Evolutionary conservation across 2,113 vertebrate genomes (phyloP).

Genomic region (Chaetodon trifascialis): DNA sequence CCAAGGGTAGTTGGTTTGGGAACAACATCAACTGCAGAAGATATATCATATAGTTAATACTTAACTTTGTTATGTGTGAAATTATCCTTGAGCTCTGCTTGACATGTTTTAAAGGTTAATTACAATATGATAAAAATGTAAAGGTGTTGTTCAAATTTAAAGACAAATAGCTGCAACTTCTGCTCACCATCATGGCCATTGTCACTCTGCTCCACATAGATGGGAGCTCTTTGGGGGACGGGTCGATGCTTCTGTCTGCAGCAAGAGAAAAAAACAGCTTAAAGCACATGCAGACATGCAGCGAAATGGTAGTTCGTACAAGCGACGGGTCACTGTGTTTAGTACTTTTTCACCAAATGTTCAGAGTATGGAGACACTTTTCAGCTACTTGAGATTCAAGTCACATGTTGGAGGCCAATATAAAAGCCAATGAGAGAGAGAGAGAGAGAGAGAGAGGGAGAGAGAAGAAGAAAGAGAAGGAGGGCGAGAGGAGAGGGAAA

Average conservation of each 20-base stretch:
- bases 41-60: neutral
- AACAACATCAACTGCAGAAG: slow-evolving; percentile 88
- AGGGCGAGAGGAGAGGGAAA: neutral
- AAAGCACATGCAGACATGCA: neutral
- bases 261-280: neutral
- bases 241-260: slow-evolving; percentile 90
- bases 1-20: slow-evolving; percentile 88
- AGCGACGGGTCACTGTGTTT: neutral
- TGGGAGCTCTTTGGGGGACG: slow-evolving; percentile 83
- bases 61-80: neutral
- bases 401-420: slow-evolving; percentile 48
- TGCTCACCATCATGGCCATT: slow-evolving; percentile 91
- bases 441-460: neutral
- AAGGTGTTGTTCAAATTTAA: neutral
- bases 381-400: slow-evolving; percentile 60
- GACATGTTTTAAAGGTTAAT: too few species aligned
- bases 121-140: neutral
- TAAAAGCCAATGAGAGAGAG: slow-evolving; percentile 44
- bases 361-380: neutral
- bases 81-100: neutral
- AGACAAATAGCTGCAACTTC: neutral
- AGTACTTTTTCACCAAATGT: slow-evolving; percentile 7
- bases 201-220: slow-evolving; percentile 89
- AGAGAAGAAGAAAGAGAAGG: neutral
- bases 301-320: neutral